A percentile compares a stretch with the other conserved stretches of the same genome.
phyloP scores from a whole-genome alignment of 2,888 invertebrate species.

The Aphodius granarius region DNA sequence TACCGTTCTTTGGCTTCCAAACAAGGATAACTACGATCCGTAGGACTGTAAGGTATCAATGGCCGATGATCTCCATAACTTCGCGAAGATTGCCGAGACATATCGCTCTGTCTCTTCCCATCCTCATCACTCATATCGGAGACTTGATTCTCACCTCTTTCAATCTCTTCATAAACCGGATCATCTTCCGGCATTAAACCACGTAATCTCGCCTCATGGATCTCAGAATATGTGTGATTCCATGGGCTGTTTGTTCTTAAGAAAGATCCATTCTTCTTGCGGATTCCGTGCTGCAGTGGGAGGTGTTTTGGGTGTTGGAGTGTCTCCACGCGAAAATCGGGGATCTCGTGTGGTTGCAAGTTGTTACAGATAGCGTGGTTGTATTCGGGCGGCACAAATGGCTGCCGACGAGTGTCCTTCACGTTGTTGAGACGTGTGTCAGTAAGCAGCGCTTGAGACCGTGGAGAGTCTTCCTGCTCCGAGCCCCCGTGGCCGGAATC shows the following conservation, averaged over 20 bases:
- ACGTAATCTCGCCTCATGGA: conserved; percentile 58
- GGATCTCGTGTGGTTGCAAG: conserved; percentile 41
- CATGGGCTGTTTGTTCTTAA: conserved; percentile 61
- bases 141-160: conserved; percentile 70
- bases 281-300: conserved; percentile 45
- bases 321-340: conserved; percentile 45
- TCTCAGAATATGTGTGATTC: conserved; percentile 80
- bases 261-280: conserved; percentile 49
- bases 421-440: conserved; percentile 61
- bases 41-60: conserved; percentile 77
- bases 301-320: conserved; percentile 47
- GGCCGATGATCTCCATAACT: conserved; percentile 81
- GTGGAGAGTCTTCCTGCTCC: conserved; percentile 67
- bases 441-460: conserved; percentile 58
- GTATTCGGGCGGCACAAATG: conserved; percentile 51
- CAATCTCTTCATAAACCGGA: conserved; percentile 82
- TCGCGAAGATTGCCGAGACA: conserved; percentile 71
- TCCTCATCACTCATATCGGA: conserved; percentile 82
- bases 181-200: conserved; percentile 69
- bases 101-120: conserved; percentile 71
- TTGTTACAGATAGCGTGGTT: conserved; percentile 49
- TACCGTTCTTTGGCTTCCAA: conserved; percentile 53
- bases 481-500: conserved; percentile 67
- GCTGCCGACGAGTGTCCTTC: conserved; percentile 59
- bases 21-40: conserved; percentile 57